Base-by-base conservation (phyloP, 2,888 invertebrate genomes). In the Zaprionus bogoriensis region DNA sequence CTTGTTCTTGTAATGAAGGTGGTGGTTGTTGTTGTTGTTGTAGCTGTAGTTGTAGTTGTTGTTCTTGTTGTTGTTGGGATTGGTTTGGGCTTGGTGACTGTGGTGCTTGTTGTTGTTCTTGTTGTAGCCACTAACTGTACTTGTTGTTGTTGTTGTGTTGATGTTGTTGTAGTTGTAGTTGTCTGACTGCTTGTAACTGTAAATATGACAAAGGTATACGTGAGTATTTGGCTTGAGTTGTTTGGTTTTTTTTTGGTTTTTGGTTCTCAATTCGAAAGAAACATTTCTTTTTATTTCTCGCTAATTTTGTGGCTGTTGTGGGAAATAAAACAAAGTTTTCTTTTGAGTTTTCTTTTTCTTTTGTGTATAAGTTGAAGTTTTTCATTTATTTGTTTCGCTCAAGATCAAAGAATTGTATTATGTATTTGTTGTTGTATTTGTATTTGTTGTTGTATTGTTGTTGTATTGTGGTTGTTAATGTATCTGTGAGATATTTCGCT, bases 341-440 rank as follows among this genome's bases (percentile, higher is more conserved):
- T 41, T 79, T 80, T 69, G 73, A 76, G 80, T 79, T 73, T 74
- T 60, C 47, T 28, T 30, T 57, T 66, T 55, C 77, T 80, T 80
- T 80, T 86, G 80, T 80, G 80, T 80, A 80, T 80, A 80, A 80
- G 80, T 80, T 80, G 83, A 80, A 80, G 80, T 80, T 82, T 79
- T 80, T 36, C 79, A 76, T 80, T 80, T 80, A 86, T 86, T 80
- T 80, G 83, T 86, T 85, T 83, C 75, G 72, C 82, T 86, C 83
- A 80, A 80, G 80, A 80, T 80, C 80, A 80, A 80, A 86, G 86
- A 80, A 79, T 73, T 76, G 80, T 80, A 76, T 85, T 80, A 75
- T 75, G 64, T 74, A 70, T 45, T 69, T 61, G 74, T 74, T 50
- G 62, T 78, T 83, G 74, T 77, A 67, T 59, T 81, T 67, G 65